These are phyloP conservation scores for Fratercula arctica DNA, from an alignment of 2,797 vertebrate species.

Conservation along the genomic window DNA sequence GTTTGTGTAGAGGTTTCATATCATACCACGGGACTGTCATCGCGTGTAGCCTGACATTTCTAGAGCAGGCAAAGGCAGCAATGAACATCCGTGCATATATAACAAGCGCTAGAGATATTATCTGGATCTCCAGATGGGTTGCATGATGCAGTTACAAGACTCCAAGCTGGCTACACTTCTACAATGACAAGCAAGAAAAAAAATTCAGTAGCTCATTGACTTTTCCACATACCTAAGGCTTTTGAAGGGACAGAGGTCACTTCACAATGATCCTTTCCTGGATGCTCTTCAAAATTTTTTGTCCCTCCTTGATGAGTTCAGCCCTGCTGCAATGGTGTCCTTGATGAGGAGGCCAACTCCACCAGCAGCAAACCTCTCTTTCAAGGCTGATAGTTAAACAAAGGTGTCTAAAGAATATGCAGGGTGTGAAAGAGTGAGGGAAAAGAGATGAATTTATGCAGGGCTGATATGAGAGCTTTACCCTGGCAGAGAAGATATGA, in stretches of 20 bases:
- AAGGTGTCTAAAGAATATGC: background rate
- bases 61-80: background rate
- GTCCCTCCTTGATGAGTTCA: background rate
- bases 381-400: background rate
- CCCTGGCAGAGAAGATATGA: background rate
- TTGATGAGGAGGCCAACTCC: background rate
- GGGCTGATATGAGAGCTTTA: background rate
- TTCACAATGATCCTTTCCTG: background rate
- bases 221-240: background rate
- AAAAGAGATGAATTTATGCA: background rate
- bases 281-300: background rate
- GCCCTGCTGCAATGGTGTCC: background rate
- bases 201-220: background rate
- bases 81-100: background rate
- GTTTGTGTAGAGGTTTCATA: background rate
- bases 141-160: background rate
- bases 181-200: background rate
- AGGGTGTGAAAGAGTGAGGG: background rate
- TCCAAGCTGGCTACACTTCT: background rate
- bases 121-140: background rate
- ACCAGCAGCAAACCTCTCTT: background rate
- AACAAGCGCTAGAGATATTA: background rate
- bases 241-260: background rate
- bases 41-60: background rate
- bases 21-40: background rate